Base-by-base conservation (phyloP, 2,888 invertebrate genomes). In the Drosophila antonietae region DNA sequence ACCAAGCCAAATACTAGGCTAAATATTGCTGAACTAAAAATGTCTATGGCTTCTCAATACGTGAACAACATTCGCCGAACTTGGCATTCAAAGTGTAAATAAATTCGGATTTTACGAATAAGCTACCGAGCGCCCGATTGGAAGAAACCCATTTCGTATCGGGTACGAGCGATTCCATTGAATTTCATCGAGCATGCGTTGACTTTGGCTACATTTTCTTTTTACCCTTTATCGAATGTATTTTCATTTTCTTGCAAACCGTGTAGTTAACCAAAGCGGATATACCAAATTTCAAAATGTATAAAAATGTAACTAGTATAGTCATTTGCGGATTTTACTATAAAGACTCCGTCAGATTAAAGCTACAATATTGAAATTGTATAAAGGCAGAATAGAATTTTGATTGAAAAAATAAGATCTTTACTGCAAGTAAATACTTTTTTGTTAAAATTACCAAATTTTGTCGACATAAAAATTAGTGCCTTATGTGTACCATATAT, bases 181-280 rank as follows among this genome's bases (percentile, higher is more conserved):
- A 46, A 67, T 57, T 65, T 58, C 55, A 78, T 49, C 66, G 77
- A 46, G 77, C 77, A 78, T 78, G 77, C 77, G 77, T 78, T 67
- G 51, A 64, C 47, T 60, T 59, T 66, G 28, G 35, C 33, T 35
- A 28, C 37, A 56, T 31, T 18, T 55, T 49, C n/a, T 18, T 33
- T 9, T 56, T 56, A 56, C 55, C 41, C 55, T 41, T 41, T 41
- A 18, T 18, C 14, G n/a, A 55, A 31, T 41, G 31, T 9, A 41
- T 41, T 28, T 10, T 8, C 8, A 41, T 31, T 39, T 43, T 31
- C n/a, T 39, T 18, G 18, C 8, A 4, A 43, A 43, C 12, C 18
- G 28, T 18, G 55, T 53, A 53, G 23, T 37, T 1, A n/a, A 23
- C n/a, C 6, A 3, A 33, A 7, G 6, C 12, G 2, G n/a, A 47